Evolutionary conservation across 2,888 invertebrate species (phyloP), one percentile per base, ranked within the genome.

Genomic region (Rhagonycha fulva): DNA sequence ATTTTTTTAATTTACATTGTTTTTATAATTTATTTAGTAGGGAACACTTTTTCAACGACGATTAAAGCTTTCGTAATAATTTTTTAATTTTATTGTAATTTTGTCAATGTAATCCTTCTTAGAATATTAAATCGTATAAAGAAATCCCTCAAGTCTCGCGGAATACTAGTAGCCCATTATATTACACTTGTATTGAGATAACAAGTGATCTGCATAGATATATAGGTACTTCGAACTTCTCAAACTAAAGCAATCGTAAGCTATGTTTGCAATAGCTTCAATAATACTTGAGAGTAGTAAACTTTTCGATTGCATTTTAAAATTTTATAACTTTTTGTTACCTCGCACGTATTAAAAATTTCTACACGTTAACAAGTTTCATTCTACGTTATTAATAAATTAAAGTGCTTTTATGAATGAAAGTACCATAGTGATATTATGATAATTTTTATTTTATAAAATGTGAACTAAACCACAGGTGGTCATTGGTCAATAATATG

Each of bases 1-100:
- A 77, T 77, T 77, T 77, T 71, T 75, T 75, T 63, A n/a, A 30
- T 62, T 24, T 62, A 62, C 62, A 24, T 62, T 62, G 19, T 23
- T 24, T 62, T 62, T 19, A 62, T 19, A 62, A 62, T 62, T 62
- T 62, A 62, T 62, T 23, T 62, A 19, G 12, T 5, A 3, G 7
- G 10, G 23, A 24, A 23, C 19, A 62, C 12, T 62, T 19, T 19
- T 62, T 62, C 19, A 61, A 61, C 61, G n/a, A 61, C 11, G 10
- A 61, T 61, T 61, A 61, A 61, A n/a, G 61, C 61, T 61, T 14
- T 61, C 9, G n/a, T 2, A n/a, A 28, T 28, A 7, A 28, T 28
- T 28, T 28, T 28, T 9, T 9, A 9, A n/a, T 14, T 61, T 61
- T n/a, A 5, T 60, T 14, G 11, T n/a, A 60, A 60, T 60, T n/a